Base-by-base conservation (phyloP, 2,888 invertebrate species). In the Drosophila mettleri region DNA sequence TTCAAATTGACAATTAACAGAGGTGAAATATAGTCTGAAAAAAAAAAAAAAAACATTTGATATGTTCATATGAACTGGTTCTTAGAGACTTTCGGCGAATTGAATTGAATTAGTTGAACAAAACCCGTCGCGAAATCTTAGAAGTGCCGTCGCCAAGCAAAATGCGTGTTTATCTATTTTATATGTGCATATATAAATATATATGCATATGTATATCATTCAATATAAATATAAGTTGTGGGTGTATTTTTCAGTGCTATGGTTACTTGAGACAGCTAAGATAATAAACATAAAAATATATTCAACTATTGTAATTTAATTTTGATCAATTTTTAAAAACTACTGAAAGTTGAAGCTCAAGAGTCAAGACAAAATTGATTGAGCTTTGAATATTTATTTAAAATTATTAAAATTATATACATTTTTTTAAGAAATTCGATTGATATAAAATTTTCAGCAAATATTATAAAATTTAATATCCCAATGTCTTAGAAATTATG, bases 81-180 rank as follows among this genome's bases (percentile, higher is more conserved):
- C 7, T 22, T 24, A 45, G 12, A 24, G 31, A 66, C 36, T 29
- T 52, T 49, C 10, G 16, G 14, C 12, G 9, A 24, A 20, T 10
- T 8, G 33, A 3, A 49, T 22, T 1, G 46, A 7, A 8, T 46
- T 12, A 16, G 6, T 20, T 20, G 7, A 20, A 31, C 8, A 12
- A 20, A 61, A 60, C 41, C 55, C 65, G 65, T 34, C 75, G 82
- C 48, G 85, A 86, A 86, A 74, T 75, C 86, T 18, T 89, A 87
- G 49, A 82, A 86, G 85, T 89, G 88, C 89, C 65, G 63, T 67
- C 58, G 59, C 49, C 64, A 41, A 59, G 43, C 38, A 54, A 46
- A 75, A 59, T 41, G 48, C 34, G 72, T 54, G 67, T 7, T 24
- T 10, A 24, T 8, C 41, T 46, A 45, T 31, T 31, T 27, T 29